Conservation (phyloP, 2,113 vertebrate species). For the Rhinogobius similis region DNA sequence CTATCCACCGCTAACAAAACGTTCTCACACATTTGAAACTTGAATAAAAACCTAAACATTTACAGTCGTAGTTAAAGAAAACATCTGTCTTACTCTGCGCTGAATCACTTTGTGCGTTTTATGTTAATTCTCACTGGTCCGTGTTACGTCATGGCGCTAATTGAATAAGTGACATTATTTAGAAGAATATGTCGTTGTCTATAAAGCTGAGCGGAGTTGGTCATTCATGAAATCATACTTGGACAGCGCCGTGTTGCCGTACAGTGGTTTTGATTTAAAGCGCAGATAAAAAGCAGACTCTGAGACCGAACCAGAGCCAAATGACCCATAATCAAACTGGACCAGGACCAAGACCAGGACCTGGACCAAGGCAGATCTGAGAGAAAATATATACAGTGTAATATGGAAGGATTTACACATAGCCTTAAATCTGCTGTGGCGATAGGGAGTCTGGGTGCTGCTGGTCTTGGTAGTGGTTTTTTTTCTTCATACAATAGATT, state of each 20-base stretch:
- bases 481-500: no score
- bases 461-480: no score
- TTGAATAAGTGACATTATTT: conserved; percentile 35
- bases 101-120: background rate
- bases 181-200: conserved; percentile 9
- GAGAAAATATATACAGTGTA: background rate
- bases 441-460: no score
- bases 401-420: conserved; percentile 11
- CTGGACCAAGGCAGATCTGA: conserved; percentile 14
- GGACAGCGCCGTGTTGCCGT: conserved; percentile 7
- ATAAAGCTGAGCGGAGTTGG: conserved; percentile 9
- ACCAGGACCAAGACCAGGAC: conserved; percentile 22
- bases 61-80: background rate
- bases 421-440: no score
- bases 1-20: background rate
- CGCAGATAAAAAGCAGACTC: conserved; percentile 34
- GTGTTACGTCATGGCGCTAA: conserved; percentile 13
- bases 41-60: background rate
- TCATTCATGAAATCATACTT: conserved; percentile 53
- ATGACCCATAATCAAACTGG: conserved; percentile 31
- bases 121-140: background rate
- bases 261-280: conserved; percentile 6
- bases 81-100: conserved; percentile 8
- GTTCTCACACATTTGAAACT: background rate
- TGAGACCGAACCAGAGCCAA: conserved; percentile 9